Evolutionary conservation across 2,888 invertebrate species (phyloP), one percentile per base, ranked within the genome.

Genomic region (Chrysolina oricalcia): DNA sequence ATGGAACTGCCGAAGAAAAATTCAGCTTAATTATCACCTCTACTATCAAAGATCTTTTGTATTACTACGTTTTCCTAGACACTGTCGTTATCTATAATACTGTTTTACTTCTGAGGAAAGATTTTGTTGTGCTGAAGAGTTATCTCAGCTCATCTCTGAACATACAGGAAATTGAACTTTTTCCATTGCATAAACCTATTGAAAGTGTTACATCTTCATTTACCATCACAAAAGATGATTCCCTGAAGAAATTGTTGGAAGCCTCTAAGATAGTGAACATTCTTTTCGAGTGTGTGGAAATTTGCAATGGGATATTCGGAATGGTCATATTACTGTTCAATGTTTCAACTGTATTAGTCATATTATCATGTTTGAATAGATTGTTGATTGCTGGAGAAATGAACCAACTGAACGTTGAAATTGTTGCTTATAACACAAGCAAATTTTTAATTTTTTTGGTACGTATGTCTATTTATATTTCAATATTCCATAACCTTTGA

Each of bases 291-390:
- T 73, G 75, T 17, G 74, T 77, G 1, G 75, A 77, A 19, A 74
- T 79, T 40, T 77, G 73, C 56, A 79, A 79, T 21, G 48, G 67
- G 1, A 56, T 79, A 13, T 79, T 79, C 64, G 79, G 79, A 50
- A 13, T 70, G 4, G 62, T 72, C 46, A 72, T 79, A 65, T 43
- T 79, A n/a, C 48, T 79, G 15, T 67, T 79, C 9, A 77, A 71
- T n/a, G 70, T 79, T 53, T 75, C 72, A 11, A 75, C 77, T 1
- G 75, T 79, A 3, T 13, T 79, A 13, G 64, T 64, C 2, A 77
- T 74, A n/a, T 70, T 79, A 19, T 19, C 69, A 8, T 72, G 73
- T 0, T 59, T 79, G 15, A 79, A 79, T 53, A 77, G 69, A 2
- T 35, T 77, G 8, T 48, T 79, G 46, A 70, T 79, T 5, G 48